Evolutionary conservation across 2,888 invertebrate species (phyloP).

Genomic region (Notodonta ziczac): DNA sequence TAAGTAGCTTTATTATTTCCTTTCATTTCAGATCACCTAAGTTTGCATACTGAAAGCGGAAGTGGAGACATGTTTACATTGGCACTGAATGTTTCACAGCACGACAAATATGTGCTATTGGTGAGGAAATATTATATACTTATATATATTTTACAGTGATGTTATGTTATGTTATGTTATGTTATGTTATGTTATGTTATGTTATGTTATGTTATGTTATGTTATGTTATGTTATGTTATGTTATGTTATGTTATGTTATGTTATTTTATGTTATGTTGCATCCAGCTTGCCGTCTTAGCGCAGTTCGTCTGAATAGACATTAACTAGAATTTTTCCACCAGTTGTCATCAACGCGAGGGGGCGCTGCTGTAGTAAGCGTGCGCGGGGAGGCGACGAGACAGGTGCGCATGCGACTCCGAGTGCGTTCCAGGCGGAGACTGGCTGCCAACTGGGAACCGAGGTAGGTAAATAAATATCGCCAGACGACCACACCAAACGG

Average conservation of each 20-base stretch:
- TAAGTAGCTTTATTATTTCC: background rate
- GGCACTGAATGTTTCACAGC: conserved; percentile 56
- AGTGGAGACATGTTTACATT: conserved; percentile 60
- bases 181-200: too few relatives aligned
- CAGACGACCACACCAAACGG: too few relatives aligned
- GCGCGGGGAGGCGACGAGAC: conserved; percentile 64
- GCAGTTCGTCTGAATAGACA: too few relatives aligned
- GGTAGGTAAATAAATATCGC: conserved; percentile 44
- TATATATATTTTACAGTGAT: too few relatives aligned
- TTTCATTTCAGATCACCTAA: conserved; percentile 56
- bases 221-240: too few relatives aligned
- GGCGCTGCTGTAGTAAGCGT: conserved; percentile 71
- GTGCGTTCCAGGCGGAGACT: conserved; percentile 68
- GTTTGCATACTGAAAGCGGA: conserved; percentile 53
- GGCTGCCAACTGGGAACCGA: conserved; percentile 76
- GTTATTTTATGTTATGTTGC: too few relatives aligned
- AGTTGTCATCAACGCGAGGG: conserved; percentile 65
- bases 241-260: too few relatives aligned
- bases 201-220: too few relatives aligned
- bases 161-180: too few relatives aligned
- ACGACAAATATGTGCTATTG: conserved; percentile 73
- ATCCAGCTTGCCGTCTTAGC: too few relatives aligned
- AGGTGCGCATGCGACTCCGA: conserved; percentile 66
- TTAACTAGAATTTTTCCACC: conserved; percentile 22
- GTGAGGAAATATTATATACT: conserved; percentile 42